Conservation (phyloP, 2,113 vertebrate species). For the Coregonus clupeaformis region DNA sequence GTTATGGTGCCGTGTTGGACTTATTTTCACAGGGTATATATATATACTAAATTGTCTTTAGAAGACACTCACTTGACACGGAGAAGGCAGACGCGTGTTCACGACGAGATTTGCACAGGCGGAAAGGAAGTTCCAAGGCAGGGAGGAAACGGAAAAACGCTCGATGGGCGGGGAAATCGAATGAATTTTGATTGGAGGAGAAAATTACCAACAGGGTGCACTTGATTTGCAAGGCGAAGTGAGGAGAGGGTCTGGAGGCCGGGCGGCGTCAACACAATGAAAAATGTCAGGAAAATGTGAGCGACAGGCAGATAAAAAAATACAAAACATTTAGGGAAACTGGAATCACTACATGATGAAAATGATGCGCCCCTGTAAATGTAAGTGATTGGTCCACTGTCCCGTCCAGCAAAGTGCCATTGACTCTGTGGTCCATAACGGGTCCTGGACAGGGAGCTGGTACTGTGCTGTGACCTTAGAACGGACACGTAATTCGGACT, state of each 20-base stretch:
- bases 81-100: constrained; percentile 60
- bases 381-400: not conserved
- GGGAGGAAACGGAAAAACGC: constrained; percentile 33
- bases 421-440: no score
- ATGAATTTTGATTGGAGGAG: not conserved
- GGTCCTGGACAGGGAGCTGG: no score
- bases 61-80: constrained; percentile 67
- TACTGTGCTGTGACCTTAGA: no score
- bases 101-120: constrained; percentile 47
- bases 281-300: no score
- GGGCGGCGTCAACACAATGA: no score
- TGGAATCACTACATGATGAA: no score
- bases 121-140: constrained; percentile 68
- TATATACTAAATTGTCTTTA: not conserved
- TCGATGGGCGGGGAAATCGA: not conserved
- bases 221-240: no score
- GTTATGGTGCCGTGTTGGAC: accelerated
- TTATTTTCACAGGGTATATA: accelerated
- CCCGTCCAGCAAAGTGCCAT: no score
- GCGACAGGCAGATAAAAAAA: no score
- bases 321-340: no score
- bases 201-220: not conserved
- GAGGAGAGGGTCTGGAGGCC: no score
- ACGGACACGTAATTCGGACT: no score
- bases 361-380: not conserved